These are phyloP conservation scores for Cantharis rufa DNA, from an alignment of 2,888 invertebrate genomes.

Conservation along the genomic window DNA sequence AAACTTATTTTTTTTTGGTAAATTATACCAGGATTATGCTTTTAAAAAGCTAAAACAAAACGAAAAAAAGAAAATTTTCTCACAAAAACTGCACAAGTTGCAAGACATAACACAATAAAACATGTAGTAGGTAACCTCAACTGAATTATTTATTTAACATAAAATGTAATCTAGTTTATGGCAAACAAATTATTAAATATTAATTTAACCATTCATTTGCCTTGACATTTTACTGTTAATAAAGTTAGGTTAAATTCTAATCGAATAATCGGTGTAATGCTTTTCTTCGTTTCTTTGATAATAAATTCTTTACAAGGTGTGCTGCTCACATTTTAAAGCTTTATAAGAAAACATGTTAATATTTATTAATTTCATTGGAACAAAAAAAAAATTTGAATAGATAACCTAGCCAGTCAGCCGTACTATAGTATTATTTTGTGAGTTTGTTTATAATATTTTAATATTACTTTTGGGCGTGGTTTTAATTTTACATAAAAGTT, in stretches of 20 bases:
- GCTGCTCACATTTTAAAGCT: background rate
- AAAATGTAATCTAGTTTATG: background rate
- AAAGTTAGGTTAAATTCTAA: background rate
- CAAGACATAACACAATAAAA: background rate
- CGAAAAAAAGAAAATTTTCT: background rate
- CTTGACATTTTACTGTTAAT: background rate
- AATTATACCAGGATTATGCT: background rate
- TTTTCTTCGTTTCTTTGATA: background rate
- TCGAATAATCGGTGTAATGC: background rate
- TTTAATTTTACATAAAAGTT: background rate
- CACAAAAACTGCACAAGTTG: background rate
- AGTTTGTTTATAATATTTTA: background rate
- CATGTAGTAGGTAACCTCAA: background rate
- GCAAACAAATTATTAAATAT: conserved; percentile 2
- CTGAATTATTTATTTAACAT: background rate
- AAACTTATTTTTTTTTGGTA: background rate
- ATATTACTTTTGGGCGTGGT: background rate
- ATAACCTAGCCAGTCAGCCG: background rate
- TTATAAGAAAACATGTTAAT: background rate
- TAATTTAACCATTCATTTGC: background rate
- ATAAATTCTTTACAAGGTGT: background rate
- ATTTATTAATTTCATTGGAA: background rate
- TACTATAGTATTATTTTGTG: background rate
- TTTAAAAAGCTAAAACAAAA: background rate
- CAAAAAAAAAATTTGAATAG: background rate